These are phyloP conservation scores for Folsomia manolachei DNA, from an alignment of 2,888 invertebrate genomes.

Conservation along the genomic window DNA sequence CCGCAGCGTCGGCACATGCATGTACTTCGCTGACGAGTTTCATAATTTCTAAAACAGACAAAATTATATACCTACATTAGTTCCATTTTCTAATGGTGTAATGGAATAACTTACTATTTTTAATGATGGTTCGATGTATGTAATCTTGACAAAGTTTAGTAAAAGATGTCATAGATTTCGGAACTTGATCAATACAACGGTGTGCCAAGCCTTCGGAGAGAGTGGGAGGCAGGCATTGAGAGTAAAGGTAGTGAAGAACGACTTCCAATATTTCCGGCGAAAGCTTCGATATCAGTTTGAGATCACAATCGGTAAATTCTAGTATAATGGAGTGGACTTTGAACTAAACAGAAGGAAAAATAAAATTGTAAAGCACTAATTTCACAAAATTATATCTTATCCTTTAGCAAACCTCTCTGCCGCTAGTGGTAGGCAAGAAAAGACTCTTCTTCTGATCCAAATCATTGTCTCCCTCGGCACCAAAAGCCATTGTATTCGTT, in stretches of 20 bases:
- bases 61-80: too few relatives aligned
- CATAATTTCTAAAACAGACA: conserved; percentile 61
- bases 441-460: too few relatives aligned
- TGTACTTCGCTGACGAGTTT: conserved; percentile 66
- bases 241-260: conserved; percentile 64
- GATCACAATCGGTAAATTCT: conserved; percentile 38
- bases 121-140: conserved; percentile 63
- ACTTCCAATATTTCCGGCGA: conserved; percentile 64
- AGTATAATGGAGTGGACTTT: conserved; percentile 47
- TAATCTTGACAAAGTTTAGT: conserved; percentile 62
- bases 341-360: conserved; percentile 30
- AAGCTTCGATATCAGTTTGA: conserved; percentile 57
- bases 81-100: too few relatives aligned
- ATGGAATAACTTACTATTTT: conserved; percentile 60
- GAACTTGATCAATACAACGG: conserved; percentile 57
- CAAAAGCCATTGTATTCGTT: too few relatives aligned
- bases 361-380: too few relatives aligned
- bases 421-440: too few relatives aligned
- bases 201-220: conserved; percentile 62
- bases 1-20: conserved; percentile 57
- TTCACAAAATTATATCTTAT: too few relatives aligned
- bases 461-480: too few relatives aligned
- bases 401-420: too few relatives aligned
- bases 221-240: conserved; percentile 63
- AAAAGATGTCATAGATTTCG: conserved; percentile 60